These are phyloP conservation scores for Andrena haemorrhoa DNA, from an alignment of 2,888 invertebrate species.

Conservation along the genomic window DNA sequence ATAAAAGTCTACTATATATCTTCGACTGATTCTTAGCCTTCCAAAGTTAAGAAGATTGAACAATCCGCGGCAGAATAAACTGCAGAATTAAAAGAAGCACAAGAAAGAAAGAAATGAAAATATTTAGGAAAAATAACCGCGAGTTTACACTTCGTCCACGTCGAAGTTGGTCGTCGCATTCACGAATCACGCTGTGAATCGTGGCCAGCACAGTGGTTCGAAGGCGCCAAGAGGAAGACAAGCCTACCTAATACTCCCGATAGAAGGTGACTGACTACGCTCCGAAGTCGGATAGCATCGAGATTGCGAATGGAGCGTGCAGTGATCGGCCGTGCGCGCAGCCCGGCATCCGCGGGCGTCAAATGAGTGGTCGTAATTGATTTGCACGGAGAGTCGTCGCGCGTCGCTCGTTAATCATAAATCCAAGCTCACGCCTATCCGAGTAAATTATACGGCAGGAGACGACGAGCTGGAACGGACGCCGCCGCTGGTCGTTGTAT, in stretches of 20 bases:
- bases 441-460: constrained; percentile 62
- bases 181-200: no score
- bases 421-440: constrained; percentile 61
- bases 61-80: no score
- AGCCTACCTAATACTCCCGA: background rate
- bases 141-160: no score
- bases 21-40: no score
- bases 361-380: constrained; percentile 57
- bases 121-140: no score
- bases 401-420: constrained; percentile 64
- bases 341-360: constrained; percentile 16
- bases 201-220: background rate
- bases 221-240: background rate
- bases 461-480: constrained; percentile 44
- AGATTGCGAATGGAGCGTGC: constrained; percentile 30
- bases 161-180: no score
- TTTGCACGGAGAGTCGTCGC: constrained; percentile 58
- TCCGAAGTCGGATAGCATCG: constrained; percentile 12
- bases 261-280: background rate
- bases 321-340: background rate
- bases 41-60: no score
- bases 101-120: no score
- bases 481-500: constrained; percentile 32
- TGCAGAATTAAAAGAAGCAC: no score
- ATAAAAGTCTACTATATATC: no score